A percentile compares a stretch with the other conserved stretches of the same genome.
Evolutionary conservation across 1,140 invertebrate genomes (phyloP).

Genomic region (Drosophila orena): DNA sequence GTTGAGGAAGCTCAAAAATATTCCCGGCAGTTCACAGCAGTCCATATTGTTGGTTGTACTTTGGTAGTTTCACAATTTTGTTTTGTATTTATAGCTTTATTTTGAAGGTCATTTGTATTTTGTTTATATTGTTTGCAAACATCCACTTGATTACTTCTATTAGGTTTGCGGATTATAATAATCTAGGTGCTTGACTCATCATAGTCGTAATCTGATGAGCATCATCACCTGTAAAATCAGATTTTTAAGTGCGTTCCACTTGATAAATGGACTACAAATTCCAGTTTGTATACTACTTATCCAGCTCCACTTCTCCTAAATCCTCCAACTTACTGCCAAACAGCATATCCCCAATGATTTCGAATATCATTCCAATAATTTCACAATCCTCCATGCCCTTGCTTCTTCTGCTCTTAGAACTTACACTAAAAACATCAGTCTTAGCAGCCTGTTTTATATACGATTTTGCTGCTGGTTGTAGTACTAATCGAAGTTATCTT

Average conservation of each 20-base stretch:
- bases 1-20: conserved; percentile 53
- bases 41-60: conserved; percentile 24
- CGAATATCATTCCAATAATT: conserved; percentile 62
- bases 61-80: background rate
- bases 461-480: background rate
- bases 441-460: conserved; percentile 34
- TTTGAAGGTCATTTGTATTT: conserved; percentile 4
- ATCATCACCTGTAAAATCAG: conserved; percentile 25
- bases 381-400: conserved; percentile 69
- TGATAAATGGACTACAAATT: background rate
- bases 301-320: conserved; percentile 44
- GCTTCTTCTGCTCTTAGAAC: conserved; percentile 4
- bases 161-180: background rate
- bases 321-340: conserved; percentile 69
- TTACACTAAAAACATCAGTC: conserved; percentile 14
- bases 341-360: conserved; percentile 58
- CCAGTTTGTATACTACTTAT: conserved; percentile 27
- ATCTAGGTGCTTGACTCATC: conserved; percentile 18
- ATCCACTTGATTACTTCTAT: conserved; percentile 13
- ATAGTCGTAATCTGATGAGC: conserved; percentile 34
- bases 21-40: conserved; percentile 54
- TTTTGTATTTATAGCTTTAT: conserved; percentile 20
- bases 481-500: background rate
- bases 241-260: background rate
- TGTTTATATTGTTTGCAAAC: background rate